A percentile compares a stretch with the other conserved stretches of the same genome.
phyloP scores from a whole-genome alignment of 2,888 invertebrate species.

The Linnaemya vulpina region DNA sequence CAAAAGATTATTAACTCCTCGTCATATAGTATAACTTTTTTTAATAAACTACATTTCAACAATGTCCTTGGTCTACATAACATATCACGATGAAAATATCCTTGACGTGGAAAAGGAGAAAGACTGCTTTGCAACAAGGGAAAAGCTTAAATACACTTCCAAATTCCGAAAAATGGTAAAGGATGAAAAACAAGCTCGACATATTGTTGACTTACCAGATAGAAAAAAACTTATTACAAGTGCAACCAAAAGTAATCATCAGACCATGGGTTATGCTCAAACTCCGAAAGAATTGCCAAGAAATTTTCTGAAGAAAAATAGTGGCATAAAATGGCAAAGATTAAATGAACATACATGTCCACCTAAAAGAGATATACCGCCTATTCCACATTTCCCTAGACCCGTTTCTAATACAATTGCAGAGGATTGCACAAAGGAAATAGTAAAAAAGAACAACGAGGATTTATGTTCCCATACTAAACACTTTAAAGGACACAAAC shows the following conservation, averaged over 20 bases:
- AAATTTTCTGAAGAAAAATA: constrained; percentile 86
- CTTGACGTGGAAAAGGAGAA: constrained; percentile 82
- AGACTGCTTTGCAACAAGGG: constrained; percentile 40
- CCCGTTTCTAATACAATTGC: not conserved
- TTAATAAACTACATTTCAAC: constrained; percentile 42
- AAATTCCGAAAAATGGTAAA: constrained; percentile 70
- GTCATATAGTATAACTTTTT: not conserved
- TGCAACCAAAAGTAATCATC: constrained; percentile 84
- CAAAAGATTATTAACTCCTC: not conserved
- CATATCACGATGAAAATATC: constrained; percentile 87
- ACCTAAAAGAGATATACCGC: constrained; percentile 82
- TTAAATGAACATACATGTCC: constrained; percentile 79
- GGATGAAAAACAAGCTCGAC: constrained; percentile 77
- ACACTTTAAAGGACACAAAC: constrained; percentile 67
- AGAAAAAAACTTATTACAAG: constrained; percentile 82
- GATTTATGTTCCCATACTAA: constrained; percentile 73
- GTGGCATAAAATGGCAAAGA: constrained; percentile 83
- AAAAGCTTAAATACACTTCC: constrained; percentile 61
- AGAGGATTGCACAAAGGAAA: constrained; percentile 14
- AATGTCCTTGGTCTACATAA: constrained; percentile 87
- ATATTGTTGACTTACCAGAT: constrained; percentile 80
- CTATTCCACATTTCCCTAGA: constrained; percentile 79
- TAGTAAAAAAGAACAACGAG: constrained; percentile 58
- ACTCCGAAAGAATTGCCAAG: constrained; percentile 85
- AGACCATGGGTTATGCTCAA: constrained; percentile 88